A percentile compares a stretch with the other conserved stretches of the same genome.
Evolutionary conservation across 2,113 vertebrate species (phyloP).

Genomic region (Vidua macroura): DNA sequence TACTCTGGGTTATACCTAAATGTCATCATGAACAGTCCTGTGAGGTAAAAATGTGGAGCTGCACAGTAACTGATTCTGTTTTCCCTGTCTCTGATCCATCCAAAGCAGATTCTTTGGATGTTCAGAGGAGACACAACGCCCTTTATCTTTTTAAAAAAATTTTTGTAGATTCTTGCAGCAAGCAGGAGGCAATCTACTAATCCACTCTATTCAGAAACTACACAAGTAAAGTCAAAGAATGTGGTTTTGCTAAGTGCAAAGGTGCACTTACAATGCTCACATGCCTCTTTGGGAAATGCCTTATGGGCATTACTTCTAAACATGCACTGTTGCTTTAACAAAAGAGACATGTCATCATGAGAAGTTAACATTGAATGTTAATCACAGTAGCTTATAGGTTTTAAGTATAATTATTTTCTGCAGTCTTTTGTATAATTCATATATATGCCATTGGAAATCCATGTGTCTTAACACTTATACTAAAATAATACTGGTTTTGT

Average conservation of each 20-base stretch:
- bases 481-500: background rate
- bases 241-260: background rate
- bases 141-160: background rate
- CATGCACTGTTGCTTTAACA: background rate
- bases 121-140: accelerated
- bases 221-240: background rate
- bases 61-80: background rate
- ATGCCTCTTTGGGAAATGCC: background rate
- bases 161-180: background rate
- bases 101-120: background rate
- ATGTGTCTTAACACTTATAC: background rate
- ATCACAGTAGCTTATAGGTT: background rate
- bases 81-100: background rate
- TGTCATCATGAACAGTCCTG: background rate
- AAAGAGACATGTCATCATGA: background rate
- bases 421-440: background rate
- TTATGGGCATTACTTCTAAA: background rate
- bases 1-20: background rate
- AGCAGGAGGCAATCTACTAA: background rate
- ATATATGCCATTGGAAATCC: background rate
- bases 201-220: background rate
- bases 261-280: background rate
- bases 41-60: background rate
- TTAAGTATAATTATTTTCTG: background rate
- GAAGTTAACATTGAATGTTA: background rate